A percentile compares a stretch with the other conserved stretches of the same genome.
These are phyloP conservation scores for Psittacara wagleri DNA, from an alignment of 2,113 vertebrate genomes.

Conservation along the genomic window DNA sequence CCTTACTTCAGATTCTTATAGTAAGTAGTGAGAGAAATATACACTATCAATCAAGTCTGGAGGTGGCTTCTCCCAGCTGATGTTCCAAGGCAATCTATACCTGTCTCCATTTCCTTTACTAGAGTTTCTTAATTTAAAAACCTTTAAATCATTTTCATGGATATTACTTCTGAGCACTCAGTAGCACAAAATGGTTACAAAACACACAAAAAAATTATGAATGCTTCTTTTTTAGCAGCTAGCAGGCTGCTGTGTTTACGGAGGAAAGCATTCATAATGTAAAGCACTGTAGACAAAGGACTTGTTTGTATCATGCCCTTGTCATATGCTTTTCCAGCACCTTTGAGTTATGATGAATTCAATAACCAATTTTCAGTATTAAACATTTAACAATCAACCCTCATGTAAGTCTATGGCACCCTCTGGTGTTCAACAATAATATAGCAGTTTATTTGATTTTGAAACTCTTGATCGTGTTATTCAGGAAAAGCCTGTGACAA, in stretches of 20 bases:
- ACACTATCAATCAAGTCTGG: rapidly evolving
- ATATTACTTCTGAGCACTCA: neutral
- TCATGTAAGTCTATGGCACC: constrained; percentile 19
- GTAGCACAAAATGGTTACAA: constrained; percentile 16
- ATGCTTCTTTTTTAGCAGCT: neutral
- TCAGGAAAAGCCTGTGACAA: neutral
- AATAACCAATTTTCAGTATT: neutral
- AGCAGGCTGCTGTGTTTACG: neutral
- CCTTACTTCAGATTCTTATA: neutral
- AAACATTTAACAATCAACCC: neutral
- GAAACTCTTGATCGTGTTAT: neutral
- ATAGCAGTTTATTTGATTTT: neutral
- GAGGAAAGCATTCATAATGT: constrained; percentile 13
- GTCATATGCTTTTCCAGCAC: neutral
- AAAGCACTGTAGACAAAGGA: neutral
- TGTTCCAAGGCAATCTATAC: neutral
- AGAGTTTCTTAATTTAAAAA: constrained; percentile 42
- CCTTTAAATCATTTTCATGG: constrained; percentile 41
- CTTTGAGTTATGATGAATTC: neutral
- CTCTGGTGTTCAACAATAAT: constrained; percentile 49
- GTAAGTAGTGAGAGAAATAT: neutral
- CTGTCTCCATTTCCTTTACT: neutral
- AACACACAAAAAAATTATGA: constrained; percentile 18
- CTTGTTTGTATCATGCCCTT: neutral
- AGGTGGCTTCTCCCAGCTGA: neutral